A percentile compares a stretch with the other conserved stretches of the same genome.
Conservation (phyloP, 2,888 invertebrate genomes). For the Tuberolachnus salignus region DNA sequence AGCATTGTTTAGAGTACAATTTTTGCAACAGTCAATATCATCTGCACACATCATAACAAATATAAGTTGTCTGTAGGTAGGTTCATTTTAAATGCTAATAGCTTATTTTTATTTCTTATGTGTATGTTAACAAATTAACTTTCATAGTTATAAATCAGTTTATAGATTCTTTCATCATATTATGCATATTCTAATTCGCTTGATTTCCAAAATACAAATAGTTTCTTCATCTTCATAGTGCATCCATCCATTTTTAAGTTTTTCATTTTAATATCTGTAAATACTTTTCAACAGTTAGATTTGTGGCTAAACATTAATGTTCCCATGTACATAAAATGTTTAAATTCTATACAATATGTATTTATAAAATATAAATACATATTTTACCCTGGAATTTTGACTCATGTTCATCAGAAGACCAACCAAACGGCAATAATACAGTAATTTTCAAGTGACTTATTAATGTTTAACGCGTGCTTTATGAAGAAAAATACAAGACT, state of each 20-base stretch:
- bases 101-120: background rate
- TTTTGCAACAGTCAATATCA: background rate
- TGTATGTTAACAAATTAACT: background rate
- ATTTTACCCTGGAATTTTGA: background rate
- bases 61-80: background rate
- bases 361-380: background rate
- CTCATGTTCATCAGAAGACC: background rate
- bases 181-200: background rate
- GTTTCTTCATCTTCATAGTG: too few species aligned
- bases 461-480: background rate
- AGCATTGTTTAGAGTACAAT: background rate
- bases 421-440: constrained; percentile 9
- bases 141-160: background rate
- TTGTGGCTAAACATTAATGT: background rate
- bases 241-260: background rate
- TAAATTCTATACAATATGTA: background rate
- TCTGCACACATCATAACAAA: background rate
- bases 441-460: constrained; percentile 31
- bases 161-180: background rate
- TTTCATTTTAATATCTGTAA: background rate
- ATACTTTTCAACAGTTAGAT: background rate
- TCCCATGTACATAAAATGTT: background rate
- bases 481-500: background rate
- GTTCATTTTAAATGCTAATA: background rate
- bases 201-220: too few species aligned